These are phyloP conservation scores for Oligia fasciuncula DNA, from an alignment of 2,888 invertebrate genomes.

Conservation along the genomic window DNA sequence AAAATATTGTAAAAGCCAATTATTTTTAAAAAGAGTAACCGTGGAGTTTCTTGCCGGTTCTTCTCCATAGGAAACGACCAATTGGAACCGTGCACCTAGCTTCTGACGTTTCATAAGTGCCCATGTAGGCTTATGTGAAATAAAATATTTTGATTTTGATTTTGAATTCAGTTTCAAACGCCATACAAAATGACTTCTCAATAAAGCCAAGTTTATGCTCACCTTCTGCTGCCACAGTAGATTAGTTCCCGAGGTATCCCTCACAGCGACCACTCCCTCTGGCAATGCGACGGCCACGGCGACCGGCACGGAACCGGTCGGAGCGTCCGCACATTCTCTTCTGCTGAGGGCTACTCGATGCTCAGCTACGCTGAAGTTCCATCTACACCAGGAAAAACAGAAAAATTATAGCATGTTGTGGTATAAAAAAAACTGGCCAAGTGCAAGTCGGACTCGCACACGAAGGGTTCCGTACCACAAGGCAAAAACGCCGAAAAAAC, in stretches of 20 bases:
- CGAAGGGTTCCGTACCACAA: too few species aligned
- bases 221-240: slow-evolving; percentile 94
- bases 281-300: slow-evolving; percentile 94
- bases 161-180: not conserved
- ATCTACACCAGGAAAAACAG: slow-evolving; percentile 84
- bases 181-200: not conserved
- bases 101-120: too few species aligned
- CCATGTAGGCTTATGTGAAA: too few species aligned
- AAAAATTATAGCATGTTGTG: not conserved
- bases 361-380: slow-evolving; percentile 98
- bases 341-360: slow-evolving; percentile 92
- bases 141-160: too few species aligned
- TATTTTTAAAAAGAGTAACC: too few species aligned
- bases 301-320: slow-evolving; percentile 92
- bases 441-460: too few species aligned
- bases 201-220: not conserved
- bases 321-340: slow-evolving; percentile 88
- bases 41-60: too few species aligned
- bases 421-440: too few species aligned
- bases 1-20: too few species aligned
- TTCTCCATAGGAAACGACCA: too few species aligned
- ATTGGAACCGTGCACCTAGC: too few species aligned
- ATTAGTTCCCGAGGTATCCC: slow-evolving; percentile 90
- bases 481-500: too few species aligned
- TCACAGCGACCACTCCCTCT: slow-evolving; percentile 94